phyloP scores from a whole-genome alignment of 2,797 vertebrate genomes.

The Lepilemur septentrionalis region DNA sequence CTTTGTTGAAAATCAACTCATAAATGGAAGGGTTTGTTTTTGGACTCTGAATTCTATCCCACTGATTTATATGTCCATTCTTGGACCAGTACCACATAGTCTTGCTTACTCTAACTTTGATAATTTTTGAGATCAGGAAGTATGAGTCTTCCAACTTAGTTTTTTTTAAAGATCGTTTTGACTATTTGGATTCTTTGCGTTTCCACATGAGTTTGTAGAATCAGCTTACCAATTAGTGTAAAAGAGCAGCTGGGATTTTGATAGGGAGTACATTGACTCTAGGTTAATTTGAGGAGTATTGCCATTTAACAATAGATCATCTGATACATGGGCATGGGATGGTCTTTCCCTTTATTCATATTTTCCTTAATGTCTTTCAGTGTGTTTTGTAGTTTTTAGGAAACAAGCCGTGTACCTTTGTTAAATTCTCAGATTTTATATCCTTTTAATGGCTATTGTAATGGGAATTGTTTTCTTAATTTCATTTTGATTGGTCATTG shows the following conservation, averaged over 20 bases:
- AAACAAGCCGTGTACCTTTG: not conserved
- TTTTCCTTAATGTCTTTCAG: slow-evolving; percentile 1
- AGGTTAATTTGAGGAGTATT: not conserved
- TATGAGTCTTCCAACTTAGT: not conserved
- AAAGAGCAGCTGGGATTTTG: not conserved
- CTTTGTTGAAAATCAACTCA: not conserved
- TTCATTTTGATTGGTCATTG: slow-evolving; percentile 13
- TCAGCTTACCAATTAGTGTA: not conserved
- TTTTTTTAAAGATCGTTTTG: not conserved
- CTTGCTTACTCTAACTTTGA: not conserved
- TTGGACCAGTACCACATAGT: not conserved
- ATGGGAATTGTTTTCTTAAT: not conserved
- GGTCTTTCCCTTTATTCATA: not conserved
- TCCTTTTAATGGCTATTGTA: not conserved
- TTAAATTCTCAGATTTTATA: not conserved
- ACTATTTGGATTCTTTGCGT: not conserved
- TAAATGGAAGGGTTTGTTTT: not conserved
- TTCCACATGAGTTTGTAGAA: slow-evolving; percentile 32
- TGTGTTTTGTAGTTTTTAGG: not conserved
- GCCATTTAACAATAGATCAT: not conserved
- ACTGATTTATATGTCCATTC: not conserved
- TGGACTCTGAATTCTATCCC: not conserved
- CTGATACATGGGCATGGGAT: not conserved
- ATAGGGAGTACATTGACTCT: not conserved
- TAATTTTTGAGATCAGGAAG: slow-evolving; percentile 10